These are phyloP conservation scores for Eptesicus fuscus DNA, from an alignment of 2,113 vertebrate genomes.

Conservation along the genomic window DNA sequence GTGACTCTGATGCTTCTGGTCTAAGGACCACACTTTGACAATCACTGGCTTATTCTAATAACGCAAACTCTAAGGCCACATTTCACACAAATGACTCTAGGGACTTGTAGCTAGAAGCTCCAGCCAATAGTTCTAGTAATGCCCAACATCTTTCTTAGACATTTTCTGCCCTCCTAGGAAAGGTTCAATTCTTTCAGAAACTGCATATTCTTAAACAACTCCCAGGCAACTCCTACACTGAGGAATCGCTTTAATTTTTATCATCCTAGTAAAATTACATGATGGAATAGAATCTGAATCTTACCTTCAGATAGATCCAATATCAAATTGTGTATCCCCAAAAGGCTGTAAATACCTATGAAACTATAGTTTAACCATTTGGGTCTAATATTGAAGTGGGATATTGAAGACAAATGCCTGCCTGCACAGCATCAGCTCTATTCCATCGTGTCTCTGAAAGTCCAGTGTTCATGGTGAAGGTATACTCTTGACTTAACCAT, in stretches of 20 bases:
- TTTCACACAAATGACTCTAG: neutral
- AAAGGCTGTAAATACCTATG: neutral
- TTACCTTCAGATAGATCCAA: neutral
- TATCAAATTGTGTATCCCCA: neutral
- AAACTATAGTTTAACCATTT: neutral
- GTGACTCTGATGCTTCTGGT: neutral
- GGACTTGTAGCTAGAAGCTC: neutral
- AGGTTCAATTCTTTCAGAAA: neutral
- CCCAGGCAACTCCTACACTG: neutral
- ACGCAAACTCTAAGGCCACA: neutral
- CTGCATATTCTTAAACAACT: neutral
- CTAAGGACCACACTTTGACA: neutral
- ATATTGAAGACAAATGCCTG: neutral
- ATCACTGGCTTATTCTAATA: neutral
- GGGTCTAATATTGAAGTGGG: neutral
- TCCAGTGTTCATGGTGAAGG: neutral
- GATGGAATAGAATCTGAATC: neutral
- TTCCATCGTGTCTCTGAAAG: neutral
- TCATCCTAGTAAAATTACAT: neutral
- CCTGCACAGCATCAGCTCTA: neutral
- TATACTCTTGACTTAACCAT: neutral
- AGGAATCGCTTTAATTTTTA: neutral
- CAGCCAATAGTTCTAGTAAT: neutral
- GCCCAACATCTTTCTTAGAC: neutral
- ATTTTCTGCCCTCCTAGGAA: neutral